phyloP scores from a whole-genome alignment of 2,113 vertebrate genomes.

The Plecotus auritus region DNA sequence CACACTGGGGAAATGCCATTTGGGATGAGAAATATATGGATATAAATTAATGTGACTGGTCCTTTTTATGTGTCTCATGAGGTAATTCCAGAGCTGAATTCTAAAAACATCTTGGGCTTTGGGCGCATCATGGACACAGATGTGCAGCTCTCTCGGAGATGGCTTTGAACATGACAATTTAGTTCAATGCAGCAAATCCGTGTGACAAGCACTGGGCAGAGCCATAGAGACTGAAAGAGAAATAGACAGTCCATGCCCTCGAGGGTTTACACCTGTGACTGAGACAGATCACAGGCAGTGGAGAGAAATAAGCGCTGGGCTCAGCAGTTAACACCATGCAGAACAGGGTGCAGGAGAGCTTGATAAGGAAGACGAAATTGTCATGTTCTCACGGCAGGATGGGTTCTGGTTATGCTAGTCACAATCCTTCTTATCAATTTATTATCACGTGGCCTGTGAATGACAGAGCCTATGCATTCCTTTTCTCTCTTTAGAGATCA shows the following conservation, averaged over 20 bases:
- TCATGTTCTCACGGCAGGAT: accelerated
- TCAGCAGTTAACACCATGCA: accelerated
- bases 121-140: background rate
- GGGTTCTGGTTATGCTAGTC: background rate
- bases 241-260: background rate
- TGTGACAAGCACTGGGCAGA: background rate
- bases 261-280: background rate
- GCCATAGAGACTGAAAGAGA: background rate
- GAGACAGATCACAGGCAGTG: background rate
- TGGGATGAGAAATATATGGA: background rate
- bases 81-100: background rate
- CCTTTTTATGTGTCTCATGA: background rate
- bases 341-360: no score
- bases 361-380: accelerated
- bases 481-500: background rate
- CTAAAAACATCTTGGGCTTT: background rate
- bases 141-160: background rate
- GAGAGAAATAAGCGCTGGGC: background rate
- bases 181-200: background rate
- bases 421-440: background rate
- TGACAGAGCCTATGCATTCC: background rate
- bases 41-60: background rate
- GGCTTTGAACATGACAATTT: background rate
- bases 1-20: background rate
- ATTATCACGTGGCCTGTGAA: background rate